These are phyloP conservation scores for Corythoichthys haematopterus DNA, from an alignment of 2,113 vertebrate genomes.

Conservation along the genomic window DNA sequence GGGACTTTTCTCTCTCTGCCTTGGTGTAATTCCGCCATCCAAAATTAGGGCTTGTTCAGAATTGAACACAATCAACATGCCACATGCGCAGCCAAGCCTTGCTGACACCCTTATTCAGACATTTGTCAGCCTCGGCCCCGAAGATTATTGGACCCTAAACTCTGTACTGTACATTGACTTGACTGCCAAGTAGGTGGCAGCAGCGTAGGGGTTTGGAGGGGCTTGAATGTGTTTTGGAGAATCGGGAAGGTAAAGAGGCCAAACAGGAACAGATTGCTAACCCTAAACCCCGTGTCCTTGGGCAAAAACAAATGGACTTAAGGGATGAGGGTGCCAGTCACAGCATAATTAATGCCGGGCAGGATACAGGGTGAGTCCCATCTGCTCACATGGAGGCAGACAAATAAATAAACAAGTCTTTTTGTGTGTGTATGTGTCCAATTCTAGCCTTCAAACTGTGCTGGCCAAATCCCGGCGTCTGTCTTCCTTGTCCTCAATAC, in stretches of 20 bases:
- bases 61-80: constrained; percentile 8
- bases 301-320: constrained; percentile 44
- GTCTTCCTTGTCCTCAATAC: constrained; percentile 64
- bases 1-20: constrained; percentile 45
- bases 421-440: constrained; percentile 32
- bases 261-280: constrained; percentile 53
- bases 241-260: constrained; percentile 32
- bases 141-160: constrained; percentile 27
- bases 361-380: constrained; percentile 46
- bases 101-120: constrained; percentile 31
- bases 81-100: constrained; percentile 13
- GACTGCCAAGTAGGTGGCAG: constrained; percentile 25
- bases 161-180: constrained; percentile 25
- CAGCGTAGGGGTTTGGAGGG: not conserved
- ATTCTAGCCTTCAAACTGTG: constrained; percentile 41
- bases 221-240: constrained; percentile 8
- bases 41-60: constrained; percentile 55
- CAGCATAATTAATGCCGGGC: constrained; percentile 49
- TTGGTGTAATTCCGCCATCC: constrained; percentile 40
- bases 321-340: constrained; percentile 55
- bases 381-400: constrained; percentile 50
- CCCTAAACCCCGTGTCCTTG: constrained; percentile 35
- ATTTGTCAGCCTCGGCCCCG: constrained; percentile 30
- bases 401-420: constrained; percentile 14
- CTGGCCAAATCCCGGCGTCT: constrained; percentile 45